phyloP scores from a whole-genome alignment of 2,888 invertebrate species.

The Meganola albula region DNA sequence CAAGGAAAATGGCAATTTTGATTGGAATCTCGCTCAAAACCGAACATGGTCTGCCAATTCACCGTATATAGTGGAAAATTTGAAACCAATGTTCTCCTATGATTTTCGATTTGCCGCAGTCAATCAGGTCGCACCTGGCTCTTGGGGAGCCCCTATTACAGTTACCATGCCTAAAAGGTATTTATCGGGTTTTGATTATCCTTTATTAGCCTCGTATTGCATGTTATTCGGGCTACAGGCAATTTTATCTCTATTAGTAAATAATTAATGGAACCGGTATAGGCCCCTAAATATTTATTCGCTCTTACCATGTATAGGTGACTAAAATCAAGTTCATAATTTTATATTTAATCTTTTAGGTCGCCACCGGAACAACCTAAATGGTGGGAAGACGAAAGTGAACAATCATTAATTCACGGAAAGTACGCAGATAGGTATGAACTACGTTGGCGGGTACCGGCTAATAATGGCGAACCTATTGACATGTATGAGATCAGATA shows the following conservation, averaged over 20 bases:
- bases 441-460: slow-evolving; percentile 89
- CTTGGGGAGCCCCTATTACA: slow-evolving; percentile 81
- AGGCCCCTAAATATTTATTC: not conserved
- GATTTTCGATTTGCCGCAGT: slow-evolving; percentile 90
- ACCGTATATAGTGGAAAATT: slow-evolving; percentile 87
- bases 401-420: slow-evolving; percentile 65
- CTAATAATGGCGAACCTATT: slow-evolving; percentile 93
- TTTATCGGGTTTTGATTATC: not conserved
- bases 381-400: slow-evolving; percentile 63
- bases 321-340: no score
- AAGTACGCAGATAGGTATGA: slow-evolving; percentile 87
- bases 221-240: no score
- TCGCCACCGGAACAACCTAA: slow-evolving; percentile 84
- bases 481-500: slow-evolving; percentile 88
- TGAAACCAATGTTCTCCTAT: slow-evolving; percentile 87
- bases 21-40: slow-evolving; percentile 83
- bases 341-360: slow-evolving; percentile 38
- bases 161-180: slow-evolving; percentile 85
- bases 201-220: not conserved
- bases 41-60: slow-evolving; percentile 89
- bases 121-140: slow-evolving; percentile 89
- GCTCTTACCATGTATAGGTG: not conserved
- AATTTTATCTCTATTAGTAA: no score
- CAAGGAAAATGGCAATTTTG: slow-evolving; percentile 80
- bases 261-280: no score